Percentiles rank a stretch among this genome's conserved stretches.
phyloP scores from a whole-genome alignment of 2,888 invertebrate species.

The Copidosoma aretas region DNA sequence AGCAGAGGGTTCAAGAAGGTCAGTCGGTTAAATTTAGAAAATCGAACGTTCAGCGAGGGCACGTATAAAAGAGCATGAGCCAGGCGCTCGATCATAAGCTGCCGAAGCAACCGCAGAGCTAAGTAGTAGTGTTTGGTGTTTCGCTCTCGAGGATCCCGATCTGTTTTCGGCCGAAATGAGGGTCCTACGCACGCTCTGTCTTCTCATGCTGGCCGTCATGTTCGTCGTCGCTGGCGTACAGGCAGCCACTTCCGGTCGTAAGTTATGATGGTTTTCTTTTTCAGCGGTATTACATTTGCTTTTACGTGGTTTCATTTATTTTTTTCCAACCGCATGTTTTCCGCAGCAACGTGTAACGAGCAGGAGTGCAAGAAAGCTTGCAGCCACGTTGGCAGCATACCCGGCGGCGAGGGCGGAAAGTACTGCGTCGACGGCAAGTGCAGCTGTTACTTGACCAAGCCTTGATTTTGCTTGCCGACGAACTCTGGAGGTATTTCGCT shows the following conservation, averaged over 20 bases:
- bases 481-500: no score
- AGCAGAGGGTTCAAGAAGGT: no score
- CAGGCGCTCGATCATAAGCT: no score
- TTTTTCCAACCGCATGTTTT: constrained; percentile 8
- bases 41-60: no score
- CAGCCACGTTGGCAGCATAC: constrained; percentile 41
- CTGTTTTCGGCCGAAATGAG: constrained; percentile 42
- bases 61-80: no score
- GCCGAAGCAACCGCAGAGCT: no score
- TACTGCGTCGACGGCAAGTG: constrained; percentile 47
- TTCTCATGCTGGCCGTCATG: constrained; percentile 41
- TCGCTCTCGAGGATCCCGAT: no score
- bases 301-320: not conserved
- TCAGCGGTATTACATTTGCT: constrained; percentile 2
- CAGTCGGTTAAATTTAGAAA: no score
- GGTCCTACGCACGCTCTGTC: constrained; percentile 41
- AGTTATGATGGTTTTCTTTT: no score
- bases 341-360: constrained; percentile 43
- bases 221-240: constrained; percentile 39
- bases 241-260: constrained; percentile 36
- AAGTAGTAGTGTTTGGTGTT: no score
- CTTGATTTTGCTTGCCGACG: not conserved
- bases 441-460: constrained; percentile 36
- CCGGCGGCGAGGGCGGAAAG: constrained; percentile 45
- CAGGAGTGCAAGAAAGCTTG: constrained; percentile 45